Percentiles rank a stretch among this genome's conserved stretches.
Evolutionary conservation across 1,140 invertebrate species (phyloP).

Genomic region (Drosophila takahashii): DNA sequence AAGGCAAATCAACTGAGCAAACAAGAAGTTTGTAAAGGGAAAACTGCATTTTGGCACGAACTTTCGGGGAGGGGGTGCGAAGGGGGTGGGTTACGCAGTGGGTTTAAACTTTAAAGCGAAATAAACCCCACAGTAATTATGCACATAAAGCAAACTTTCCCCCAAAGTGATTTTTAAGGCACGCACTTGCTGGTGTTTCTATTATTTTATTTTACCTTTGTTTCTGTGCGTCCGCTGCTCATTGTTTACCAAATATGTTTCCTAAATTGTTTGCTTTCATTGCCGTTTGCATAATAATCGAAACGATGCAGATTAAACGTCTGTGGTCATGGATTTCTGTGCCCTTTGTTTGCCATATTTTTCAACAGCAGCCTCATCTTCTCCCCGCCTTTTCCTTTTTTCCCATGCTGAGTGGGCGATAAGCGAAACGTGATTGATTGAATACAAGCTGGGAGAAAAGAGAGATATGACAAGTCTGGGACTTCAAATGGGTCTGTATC

Average conservation of each 20-base stretch:
- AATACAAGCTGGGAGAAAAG: constrained; percentile 17
- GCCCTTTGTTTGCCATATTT: constrained; percentile 40
- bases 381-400: neutral
- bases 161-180: constrained; percentile 54
- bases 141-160: constrained; percentile 58
- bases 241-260: constrained; percentile 59
- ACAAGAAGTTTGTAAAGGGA: constrained; percentile 53
- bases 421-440: constrained; percentile 67
- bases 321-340: constrained; percentile 48
- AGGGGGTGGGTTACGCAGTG: constrained; percentile 49
- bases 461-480: constrained; percentile 38
- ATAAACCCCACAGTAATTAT: constrained; percentile 54
- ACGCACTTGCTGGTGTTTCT: constrained; percentile 60
- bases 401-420: constrained; percentile 27
- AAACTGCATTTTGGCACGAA: constrained; percentile 77
- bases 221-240: constrained; percentile 4
- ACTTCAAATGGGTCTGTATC: neutral
- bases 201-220: constrained; percentile 5
- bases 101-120: constrained; percentile 25
- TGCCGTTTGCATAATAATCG: constrained; percentile 54
- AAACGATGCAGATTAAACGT: constrained; percentile 31
- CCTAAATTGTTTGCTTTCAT: constrained; percentile 37
- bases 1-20: constrained; percentile 40
- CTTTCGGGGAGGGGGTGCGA: neutral
- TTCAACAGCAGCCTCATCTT: constrained; percentile 12